Evolutionary conservation across 1,140 invertebrate genomes (phyloP).

Genomic region (Macrotrachela quadricornifera): DNA sequence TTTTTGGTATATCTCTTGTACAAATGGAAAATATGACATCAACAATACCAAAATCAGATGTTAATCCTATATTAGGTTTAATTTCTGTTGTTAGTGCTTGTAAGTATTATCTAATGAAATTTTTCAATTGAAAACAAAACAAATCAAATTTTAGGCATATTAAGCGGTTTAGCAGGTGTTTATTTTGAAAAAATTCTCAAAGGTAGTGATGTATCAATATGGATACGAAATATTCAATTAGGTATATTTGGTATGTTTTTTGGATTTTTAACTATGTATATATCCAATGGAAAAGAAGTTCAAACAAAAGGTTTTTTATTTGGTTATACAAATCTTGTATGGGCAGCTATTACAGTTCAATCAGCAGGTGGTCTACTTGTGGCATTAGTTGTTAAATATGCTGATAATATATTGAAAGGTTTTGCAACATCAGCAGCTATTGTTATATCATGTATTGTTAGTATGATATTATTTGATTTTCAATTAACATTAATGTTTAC

Average conservation of each 20-base stretch:
- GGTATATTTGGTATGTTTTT: slow-evolving; percentile 26
- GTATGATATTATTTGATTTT: slow-evolving; percentile 1
- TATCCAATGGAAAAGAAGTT: slow-evolving; percentile 32
- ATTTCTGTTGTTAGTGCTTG: too few relatives aligned
- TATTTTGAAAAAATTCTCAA: slow-evolving; percentile 97
- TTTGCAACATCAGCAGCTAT: slow-evolving; percentile 10
- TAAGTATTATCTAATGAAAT: background rate
- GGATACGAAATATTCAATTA: slow-evolving; percentile 44
- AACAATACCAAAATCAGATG: too few relatives aligned
- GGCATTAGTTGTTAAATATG: slow-evolving; percentile 36
- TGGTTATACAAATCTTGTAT: slow-evolving; percentile 32
- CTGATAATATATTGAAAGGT: slow-evolving; percentile 33
- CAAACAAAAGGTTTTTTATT: slow-evolving; percentile 35
- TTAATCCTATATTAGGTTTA: too few relatives aligned
- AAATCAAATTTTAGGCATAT: slow-evolving; percentile 38
- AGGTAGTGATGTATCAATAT: slow-evolving; percentile 66
- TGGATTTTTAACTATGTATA: slow-evolving; percentile 29
- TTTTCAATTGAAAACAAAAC: slow-evolving; percentile 23
- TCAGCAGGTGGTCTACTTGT: slow-evolving; percentile 31
- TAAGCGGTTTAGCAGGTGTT: slow-evolving; percentile 95
- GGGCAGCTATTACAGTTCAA: slow-evolving; percentile 30
- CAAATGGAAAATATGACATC: slow-evolving; percentile 12
- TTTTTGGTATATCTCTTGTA: slow-evolving; percentile 53
- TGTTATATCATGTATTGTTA: slow-evolving; percentile 9
- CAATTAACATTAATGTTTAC: too few relatives aligned